phyloP scores from a whole-genome alignment of 2,113 vertebrate species.

The Xenopus borealis region DNA sequence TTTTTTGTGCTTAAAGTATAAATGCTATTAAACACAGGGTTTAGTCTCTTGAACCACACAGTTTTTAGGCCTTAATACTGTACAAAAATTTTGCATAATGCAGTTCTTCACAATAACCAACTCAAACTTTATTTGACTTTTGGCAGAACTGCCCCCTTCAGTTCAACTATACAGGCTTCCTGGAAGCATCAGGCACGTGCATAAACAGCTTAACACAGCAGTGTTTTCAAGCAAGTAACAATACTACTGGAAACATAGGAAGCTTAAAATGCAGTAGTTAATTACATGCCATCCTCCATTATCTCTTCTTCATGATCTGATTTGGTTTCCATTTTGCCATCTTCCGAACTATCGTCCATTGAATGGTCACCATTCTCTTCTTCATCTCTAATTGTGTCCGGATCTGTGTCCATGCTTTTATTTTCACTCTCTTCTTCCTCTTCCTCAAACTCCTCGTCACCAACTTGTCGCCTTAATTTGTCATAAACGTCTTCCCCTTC shows the following conservation, averaged over 20 bases:
- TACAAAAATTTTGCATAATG: conserved; percentile 99
- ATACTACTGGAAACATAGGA: conserved; percentile 84
- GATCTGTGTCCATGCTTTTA: conserved; percentile 98
- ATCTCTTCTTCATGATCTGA: conserved; percentile 96
- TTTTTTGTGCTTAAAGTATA: conserved; percentile 94
- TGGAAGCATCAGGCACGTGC: conserved; percentile 98
- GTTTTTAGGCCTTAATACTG: conserved; percentile 99
- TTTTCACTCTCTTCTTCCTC: conserved; percentile 95
- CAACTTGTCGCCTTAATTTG: conserved; percentile 83
- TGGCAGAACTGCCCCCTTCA: conserved; percentile 76
- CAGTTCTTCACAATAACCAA: conserved; percentile 91
- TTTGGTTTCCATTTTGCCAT: conserved; percentile 99
- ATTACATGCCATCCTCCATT: conserved; percentile 96
- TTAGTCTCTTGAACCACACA: conserved; percentile 99
- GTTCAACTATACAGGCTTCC: conserved; percentile 89
- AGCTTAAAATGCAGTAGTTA: conserved; percentile 84
- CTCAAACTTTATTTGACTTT: conserved; percentile 82
- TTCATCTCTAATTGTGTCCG: conserved; percentile 94
- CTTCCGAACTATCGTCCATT: conserved; percentile 98
- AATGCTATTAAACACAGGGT: conserved; percentile 99
- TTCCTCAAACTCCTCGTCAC: conserved; percentile 92
- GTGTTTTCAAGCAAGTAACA: conserved; percentile 91
- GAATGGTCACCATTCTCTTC: conserved; percentile 96
- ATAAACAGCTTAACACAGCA: conserved; percentile 93
- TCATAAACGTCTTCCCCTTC: conserved; percentile 85